phyloP scores from a whole-genome alignment of 37 sponge, comb jelly and placozoan genomes.

The Halisarca cf. caerulea region DNA sequence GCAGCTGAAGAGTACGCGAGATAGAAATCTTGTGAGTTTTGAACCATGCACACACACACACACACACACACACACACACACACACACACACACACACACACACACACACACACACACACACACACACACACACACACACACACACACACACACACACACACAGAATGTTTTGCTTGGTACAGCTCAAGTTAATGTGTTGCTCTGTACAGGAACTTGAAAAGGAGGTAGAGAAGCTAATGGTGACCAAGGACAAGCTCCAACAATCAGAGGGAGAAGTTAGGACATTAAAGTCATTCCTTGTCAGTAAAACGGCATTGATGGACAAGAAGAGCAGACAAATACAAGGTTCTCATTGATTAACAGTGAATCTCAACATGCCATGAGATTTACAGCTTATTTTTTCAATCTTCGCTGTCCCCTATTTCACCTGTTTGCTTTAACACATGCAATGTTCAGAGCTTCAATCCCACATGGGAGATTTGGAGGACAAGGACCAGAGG shows the following conservation, averaged over 20 bases:
- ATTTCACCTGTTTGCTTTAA: too few relatives aligned
- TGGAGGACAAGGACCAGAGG: constrained; percentile 71
- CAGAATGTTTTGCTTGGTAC: too few relatives aligned
- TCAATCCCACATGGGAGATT: constrained; percentile 36
- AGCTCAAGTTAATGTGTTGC: neutral
- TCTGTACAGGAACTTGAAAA: constrained; percentile 75
- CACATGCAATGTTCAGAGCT: neutral
- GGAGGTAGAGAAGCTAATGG: constrained; percentile 49
- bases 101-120: too few relatives aligned
- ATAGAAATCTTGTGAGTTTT: constrained; percentile 70
- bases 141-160: neutral
- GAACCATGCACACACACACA: neutral
- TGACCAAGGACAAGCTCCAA: constrained; percentile 61
- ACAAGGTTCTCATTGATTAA: neutral
- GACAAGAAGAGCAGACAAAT: constrained; percentile 73
- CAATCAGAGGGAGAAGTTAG: constrained; percentile 64
- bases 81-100: neutral
- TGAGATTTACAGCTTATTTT: neutral
- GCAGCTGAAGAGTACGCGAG: constrained; percentile 71
- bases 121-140: neutral
- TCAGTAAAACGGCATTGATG: constrained; percentile 81
- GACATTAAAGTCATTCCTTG: constrained; percentile 76
- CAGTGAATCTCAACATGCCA: too few relatives aligned
- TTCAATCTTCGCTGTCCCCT: too few relatives aligned
- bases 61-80: neutral